A percentile compares a stretch with the other conserved stretches of the same genome.
Conservation (phyloP, 35 echinoderm and acorn worm genomes). For the Amphiura filiformis region DNA sequence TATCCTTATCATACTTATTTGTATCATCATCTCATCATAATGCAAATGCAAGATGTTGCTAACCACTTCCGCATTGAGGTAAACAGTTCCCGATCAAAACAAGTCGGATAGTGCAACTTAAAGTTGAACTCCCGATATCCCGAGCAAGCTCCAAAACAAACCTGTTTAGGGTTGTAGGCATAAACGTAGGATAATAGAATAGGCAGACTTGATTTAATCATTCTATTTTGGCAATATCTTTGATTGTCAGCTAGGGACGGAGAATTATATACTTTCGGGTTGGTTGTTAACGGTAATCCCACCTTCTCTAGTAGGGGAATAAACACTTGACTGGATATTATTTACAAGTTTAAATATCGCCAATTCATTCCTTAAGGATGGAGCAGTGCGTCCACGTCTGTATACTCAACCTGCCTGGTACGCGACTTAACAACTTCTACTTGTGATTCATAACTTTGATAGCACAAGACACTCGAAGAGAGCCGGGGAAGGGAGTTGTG, state of each 20-base stretch:
- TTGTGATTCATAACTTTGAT: background rate
- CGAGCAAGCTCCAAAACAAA: background rate
- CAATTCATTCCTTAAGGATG: background rate
- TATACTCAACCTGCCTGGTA: background rate
- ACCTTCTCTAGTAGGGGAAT: background rate
- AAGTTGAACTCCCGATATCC: background rate
- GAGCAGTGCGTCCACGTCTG: background rate
- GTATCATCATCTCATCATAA: background rate
- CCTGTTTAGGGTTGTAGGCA: background rate
- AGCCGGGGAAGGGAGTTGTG: no score
- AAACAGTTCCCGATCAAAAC: background rate
- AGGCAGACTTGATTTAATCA: background rate
- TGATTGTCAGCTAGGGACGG: background rate
- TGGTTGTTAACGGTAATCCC: background rate
- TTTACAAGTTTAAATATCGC: background rate
- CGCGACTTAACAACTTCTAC: background rate
- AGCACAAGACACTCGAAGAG: background rate
- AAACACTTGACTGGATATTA: background rate
- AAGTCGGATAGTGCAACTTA: background rate
- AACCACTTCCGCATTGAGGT: background rate
- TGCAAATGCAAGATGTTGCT: background rate
- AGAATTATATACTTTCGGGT: background rate
- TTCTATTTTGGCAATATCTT: background rate
- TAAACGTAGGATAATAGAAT: background rate
- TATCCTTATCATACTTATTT: no score